These are phyloP conservation scores for Vultur gryphus DNA, from an alignment of 2,797 vertebrate species.

Conservation along the genomic window DNA sequence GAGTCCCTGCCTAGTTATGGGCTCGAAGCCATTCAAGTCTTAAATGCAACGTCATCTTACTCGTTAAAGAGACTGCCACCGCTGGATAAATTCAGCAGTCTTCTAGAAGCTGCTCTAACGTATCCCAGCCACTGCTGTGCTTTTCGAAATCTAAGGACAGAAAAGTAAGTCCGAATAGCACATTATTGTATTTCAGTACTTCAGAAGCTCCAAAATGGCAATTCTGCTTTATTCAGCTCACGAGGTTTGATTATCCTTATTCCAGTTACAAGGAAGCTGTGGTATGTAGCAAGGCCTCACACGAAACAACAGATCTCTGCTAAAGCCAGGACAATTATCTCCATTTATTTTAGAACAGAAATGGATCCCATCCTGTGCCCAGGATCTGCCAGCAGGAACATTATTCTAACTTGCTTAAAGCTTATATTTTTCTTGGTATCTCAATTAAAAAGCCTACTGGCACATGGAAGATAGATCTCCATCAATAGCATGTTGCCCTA, in stretches of 20 bases:
- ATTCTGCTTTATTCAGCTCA: background rate
- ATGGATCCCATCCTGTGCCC: background rate
- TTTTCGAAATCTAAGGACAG: constrained; percentile 75
- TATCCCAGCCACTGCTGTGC: constrained; percentile 91
- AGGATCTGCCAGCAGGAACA: background rate
- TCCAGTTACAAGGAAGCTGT: background rate
- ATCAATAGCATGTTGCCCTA: background rate
- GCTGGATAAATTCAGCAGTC: constrained; percentile 78
- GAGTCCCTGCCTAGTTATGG: constrained; percentile 79
- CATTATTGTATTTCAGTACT: background rate
- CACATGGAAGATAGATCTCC: background rate
- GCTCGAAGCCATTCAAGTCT: constrained; percentile 79
- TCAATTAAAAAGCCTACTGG: background rate
- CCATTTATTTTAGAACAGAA: background rate
- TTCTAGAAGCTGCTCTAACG: constrained; percentile 82
- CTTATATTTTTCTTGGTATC: background rate
- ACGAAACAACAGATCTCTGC: background rate
- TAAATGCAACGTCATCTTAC: constrained; percentile 81
- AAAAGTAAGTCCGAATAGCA: constrained; percentile 70
- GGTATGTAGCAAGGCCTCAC: background rate
- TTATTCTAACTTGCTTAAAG: background rate
- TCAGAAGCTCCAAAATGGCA: background rate
- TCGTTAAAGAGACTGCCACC: constrained; percentile 83
- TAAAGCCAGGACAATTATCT: background rate
- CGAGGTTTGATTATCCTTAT: background rate